phyloP scores from a whole-genome alignment of 2,888 invertebrate genomes.

The Myopa tessellatipennis region DNA sequence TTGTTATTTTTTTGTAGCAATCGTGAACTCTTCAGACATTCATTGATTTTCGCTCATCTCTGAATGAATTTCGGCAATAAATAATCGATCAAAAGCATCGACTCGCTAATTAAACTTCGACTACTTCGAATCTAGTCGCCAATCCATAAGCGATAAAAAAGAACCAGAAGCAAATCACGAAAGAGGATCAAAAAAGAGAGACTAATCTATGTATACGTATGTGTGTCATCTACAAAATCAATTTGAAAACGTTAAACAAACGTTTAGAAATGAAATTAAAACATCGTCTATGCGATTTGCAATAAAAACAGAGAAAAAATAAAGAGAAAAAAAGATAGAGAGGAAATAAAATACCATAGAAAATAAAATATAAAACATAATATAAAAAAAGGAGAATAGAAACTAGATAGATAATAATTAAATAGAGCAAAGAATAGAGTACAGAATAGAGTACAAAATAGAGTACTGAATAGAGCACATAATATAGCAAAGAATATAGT shows the following conservation, averaged over 20 bases:
- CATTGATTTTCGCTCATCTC: constrained; percentile 31
- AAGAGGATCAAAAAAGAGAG: neutral
- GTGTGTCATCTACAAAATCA: constrained; percentile 7
- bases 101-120: constrained; percentile 19
- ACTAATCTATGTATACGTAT: neutral
- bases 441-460: no score
- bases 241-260: constrained; percentile 10
- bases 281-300: neutral
- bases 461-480: no score
- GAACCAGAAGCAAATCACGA: neutral
- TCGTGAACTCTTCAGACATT: constrained; percentile 35
- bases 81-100: constrained; percentile 32
- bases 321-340: no score
- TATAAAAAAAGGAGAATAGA: neutral
- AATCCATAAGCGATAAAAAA: neutral
- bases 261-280: constrained; percentile 1
- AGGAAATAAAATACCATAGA: neutral
- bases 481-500: no score
- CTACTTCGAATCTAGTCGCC: neutral
- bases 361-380: neutral
- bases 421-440: no score
- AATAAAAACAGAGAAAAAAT: neutral
- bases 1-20: neutral
- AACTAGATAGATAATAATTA: no score
- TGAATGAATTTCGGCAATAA: constrained; percentile 8